Percentiles rank a stretch among this genome's conserved stretches.
phyloP scores from a whole-genome alignment of 2,888 invertebrate species.

The Argynnis bischoffii region DNA sequence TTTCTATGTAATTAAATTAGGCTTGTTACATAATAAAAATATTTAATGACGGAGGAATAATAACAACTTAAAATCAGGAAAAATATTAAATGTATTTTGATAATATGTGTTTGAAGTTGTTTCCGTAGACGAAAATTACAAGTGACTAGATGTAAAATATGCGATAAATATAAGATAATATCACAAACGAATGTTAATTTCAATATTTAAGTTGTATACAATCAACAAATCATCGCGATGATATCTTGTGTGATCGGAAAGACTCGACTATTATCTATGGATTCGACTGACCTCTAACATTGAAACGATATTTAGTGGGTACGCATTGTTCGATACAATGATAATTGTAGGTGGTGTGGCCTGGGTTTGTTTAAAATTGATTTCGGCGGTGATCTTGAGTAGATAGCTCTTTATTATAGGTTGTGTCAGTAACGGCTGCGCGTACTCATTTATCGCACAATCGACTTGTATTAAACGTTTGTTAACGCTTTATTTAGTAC shows the following conservation, averaged over 20 bases:
- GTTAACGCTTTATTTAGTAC: background rate
- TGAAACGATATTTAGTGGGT: slow-evolving; percentile 58
- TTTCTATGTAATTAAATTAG: no score
- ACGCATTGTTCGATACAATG: slow-evolving; percentile 71
- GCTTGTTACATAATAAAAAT: no score
- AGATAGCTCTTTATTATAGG: slow-evolving; percentile 73
- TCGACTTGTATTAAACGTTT: slow-evolving; percentile 6
- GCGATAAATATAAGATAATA: slow-evolving; percentile 46
- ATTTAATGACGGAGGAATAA: no score
- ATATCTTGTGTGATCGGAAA: slow-evolving; percentile 74
- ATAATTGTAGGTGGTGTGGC: slow-evolving; percentile 79
- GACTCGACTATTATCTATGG: slow-evolving; percentile 69
- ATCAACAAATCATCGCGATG: slow-evolving; percentile 79
- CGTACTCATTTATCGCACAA: slow-evolving; percentile 26
- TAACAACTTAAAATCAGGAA: no score
- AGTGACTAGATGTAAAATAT: background rate
- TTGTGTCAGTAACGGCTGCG: slow-evolving; percentile 43
- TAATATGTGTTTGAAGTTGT: no score
- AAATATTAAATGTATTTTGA: no score
- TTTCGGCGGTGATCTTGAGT: slow-evolving; percentile 70
- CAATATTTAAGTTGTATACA: slow-evolving; percentile 76
- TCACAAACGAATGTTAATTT: slow-evolving; percentile 78
- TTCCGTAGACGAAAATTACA: background rate
- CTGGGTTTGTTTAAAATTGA: slow-evolving; percentile 81
- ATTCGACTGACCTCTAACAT: slow-evolving; percentile 74